These are phyloP conservation scores for Actenoides hombroni DNA, from an alignment of 2,113 vertebrate species.

Conservation along the genomic window DNA sequence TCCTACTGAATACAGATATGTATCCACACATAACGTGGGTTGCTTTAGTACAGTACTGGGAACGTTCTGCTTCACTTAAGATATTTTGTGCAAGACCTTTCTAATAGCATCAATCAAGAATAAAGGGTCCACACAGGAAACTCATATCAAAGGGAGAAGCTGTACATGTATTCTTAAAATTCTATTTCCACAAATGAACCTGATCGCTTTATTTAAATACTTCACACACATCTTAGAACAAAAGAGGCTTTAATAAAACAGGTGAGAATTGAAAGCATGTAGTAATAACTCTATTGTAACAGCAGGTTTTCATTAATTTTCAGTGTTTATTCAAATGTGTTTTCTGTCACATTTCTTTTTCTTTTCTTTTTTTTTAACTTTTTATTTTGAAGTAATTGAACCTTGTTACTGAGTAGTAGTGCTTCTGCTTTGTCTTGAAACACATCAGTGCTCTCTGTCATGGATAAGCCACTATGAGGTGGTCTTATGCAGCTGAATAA, in stretches of 20 bases:
- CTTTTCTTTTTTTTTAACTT: neutral
- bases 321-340: neutral
- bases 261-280: slow-evolving; percentile 13
- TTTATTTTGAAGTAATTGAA: neutral
- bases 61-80: neutral
- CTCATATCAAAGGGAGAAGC: neutral
- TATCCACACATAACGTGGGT: neutral
- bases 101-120: neutral
- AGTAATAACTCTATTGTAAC: neutral
- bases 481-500: neutral
- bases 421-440: neutral
- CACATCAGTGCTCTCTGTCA: neutral
- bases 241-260: neutral
- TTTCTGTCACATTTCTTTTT: neutral
- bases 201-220: neutral
- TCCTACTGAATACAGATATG: neutral
- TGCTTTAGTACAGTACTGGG: neutral
- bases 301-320: neutral
- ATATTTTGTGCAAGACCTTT: neutral
- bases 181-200: neutral
- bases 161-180: neutral
- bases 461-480: neutral
- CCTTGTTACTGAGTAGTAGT: neutral
- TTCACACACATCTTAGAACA: slow-evolving; percentile 7
- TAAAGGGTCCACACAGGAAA: neutral